Base-by-base conservation (phyloP, 30 jellyfish, hydroid and myxozoan genomes). In the Cassiopea xamachana region DNA sequence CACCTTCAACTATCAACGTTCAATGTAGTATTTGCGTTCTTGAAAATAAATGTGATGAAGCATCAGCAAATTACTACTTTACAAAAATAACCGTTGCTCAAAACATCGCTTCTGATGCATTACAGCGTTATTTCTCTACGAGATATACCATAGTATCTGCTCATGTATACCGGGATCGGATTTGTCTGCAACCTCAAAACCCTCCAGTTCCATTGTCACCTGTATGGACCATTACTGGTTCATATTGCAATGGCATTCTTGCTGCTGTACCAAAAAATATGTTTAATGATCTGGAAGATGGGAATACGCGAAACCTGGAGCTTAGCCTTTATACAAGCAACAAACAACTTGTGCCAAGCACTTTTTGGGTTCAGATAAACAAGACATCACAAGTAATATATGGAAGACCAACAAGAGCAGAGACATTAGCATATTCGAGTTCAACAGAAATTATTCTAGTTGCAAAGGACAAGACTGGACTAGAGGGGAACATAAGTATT, bases 281-380 rank as follows among this genome's bases (percentile, higher is more conserved):
- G 92, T 96, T 96, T 83, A 64, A 48, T 16, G 99, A 96, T 73
- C 80, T 88, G 5, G 99, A 96, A 72, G 99, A 96, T 79, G 99
- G 99, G 3, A 73, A 92, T 74, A 79, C 99, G 17, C 79, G 98
- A 73, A 87, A 85, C 7, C 91, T 96, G 46, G 3, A 70, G 18
- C 91, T 92, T 12, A 73, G 50, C 14, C 82, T 93, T 15, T 87
- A 87, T 43, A 12, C 51, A 43, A 48, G 75, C 60, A 76, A 45
- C 46, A 61, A 91, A 1, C 67, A 83, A 72, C 27, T 46, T 10
- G 73, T 86, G 1, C 93, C 94, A 8, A 46, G 69, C 3, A 76
- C 60, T 13, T 43, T 76, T 83, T 96, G 99, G 99, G 87, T 96
- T 7, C 96, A 87, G 58, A 14, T 96, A 8, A 94, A 95, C 81